Evolutionary conservation across 2,797 vertebrate genomes (phyloP).

Genomic region (Phataginus tricuspis): DNA sequence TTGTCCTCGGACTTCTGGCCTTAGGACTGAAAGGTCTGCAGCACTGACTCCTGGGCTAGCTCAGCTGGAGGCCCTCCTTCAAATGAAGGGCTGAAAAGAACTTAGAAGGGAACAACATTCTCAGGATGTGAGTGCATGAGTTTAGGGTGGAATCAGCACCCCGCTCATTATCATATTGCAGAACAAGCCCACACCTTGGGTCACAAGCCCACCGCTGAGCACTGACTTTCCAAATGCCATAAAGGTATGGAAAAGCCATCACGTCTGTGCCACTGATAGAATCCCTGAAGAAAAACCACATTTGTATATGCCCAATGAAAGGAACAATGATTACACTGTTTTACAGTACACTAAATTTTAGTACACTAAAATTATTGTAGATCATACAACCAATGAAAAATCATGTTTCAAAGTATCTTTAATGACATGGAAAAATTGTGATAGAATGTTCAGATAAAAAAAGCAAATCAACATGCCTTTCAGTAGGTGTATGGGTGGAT

Average conservation of each 20-base stretch:
- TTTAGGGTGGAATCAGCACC: background rate
- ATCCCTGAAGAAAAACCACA: background rate
- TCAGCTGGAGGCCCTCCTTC: background rate
- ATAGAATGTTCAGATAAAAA: background rate
- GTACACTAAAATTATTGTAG: background rate
- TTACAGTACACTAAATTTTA: too few species aligned
- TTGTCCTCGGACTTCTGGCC: background rate
- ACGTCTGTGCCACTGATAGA: background rate
- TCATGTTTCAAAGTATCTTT: slow-evolving; percentile 3
- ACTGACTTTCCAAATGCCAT: background rate
- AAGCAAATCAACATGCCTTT: background rate
- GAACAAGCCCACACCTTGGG: background rate
- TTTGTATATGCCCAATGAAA: background rate
- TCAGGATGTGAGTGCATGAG: background rate
- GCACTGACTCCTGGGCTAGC: background rate
- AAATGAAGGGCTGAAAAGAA: background rate
- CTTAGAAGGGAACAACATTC: background rate
- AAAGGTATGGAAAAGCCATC: background rate
- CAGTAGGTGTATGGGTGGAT: background rate
- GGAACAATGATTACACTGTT: background rate
- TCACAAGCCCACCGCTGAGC: background rate
- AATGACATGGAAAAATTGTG: background rate
- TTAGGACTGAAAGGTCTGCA: background rate
- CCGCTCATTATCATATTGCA: background rate
- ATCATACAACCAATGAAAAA: background rate